Percentiles rank a stretch among this genome's conserved stretches.
Evolutionary conservation across 2,888 invertebrate species (phyloP).

Genomic region (Branchellion lobata): DNA sequence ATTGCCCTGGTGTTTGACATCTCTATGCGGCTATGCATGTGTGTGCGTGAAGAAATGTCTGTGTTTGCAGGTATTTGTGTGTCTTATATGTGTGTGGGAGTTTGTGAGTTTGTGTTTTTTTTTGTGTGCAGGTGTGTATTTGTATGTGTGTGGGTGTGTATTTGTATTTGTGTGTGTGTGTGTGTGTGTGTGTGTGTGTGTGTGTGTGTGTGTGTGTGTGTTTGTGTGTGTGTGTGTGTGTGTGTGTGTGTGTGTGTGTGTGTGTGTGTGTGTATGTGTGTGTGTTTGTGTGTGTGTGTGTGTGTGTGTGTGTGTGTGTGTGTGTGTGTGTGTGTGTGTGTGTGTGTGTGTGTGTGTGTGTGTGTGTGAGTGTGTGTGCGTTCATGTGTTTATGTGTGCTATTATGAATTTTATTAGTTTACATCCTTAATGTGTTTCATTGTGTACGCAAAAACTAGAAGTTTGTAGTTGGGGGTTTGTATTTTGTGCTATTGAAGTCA

Average conservation of each 20-base stretch:
- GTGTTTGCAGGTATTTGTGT: too few relatives aligned
- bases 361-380: slow-evolving; percentile 22
- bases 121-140: too few relatives aligned
- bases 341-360: slow-evolving; percentile 25
- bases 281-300: slow-evolving; percentile 13
- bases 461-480: background rate
- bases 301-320: slow-evolving; percentile 12
- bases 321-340: slow-evolving; percentile 31
- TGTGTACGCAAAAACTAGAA: too few relatives aligned
- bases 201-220: slow-evolving; percentile 29
- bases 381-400: slow-evolving; percentile 4
- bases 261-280: slow-evolving; percentile 15
- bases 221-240: slow-evolving; percentile 22
- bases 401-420: background rate
- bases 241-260: slow-evolving; percentile 19
- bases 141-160: slow-evolving; percentile 15
- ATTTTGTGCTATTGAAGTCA: too few relatives aligned
- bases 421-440: background rate
- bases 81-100: too few relatives aligned
- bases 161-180: background rate
- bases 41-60: too few relatives aligned
- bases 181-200: slow-evolving; percentile 31
- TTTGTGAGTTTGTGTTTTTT: too few relatives aligned
- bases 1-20: too few relatives aligned
- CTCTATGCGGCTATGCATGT: too few relatives aligned